phyloP scores from a whole-genome alignment of 53 echinoderm and acorn worm genomes.

The Echinometra lucunter region DNA sequence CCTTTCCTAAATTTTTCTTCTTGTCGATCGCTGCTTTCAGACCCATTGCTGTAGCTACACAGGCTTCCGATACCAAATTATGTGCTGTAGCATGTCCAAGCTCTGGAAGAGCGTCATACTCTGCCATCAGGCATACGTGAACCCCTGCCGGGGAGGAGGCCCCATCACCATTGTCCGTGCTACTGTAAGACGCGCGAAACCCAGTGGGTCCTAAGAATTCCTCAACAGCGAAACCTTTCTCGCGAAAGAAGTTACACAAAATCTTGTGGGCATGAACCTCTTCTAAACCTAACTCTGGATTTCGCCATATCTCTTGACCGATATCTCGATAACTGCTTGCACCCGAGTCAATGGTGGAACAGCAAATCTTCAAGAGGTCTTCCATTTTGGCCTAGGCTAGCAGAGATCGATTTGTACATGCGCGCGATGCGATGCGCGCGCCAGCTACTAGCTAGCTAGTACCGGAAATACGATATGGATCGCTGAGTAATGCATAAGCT shows the following conservation, averaged over 20 bases:
- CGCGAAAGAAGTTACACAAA: conserved; percentile 79
- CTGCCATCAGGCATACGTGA: conserved; percentile 87
- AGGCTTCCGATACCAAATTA: conserved; percentile 83
- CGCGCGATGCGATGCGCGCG: too few species aligned
- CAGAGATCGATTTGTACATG: too few species aligned
- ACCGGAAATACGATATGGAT: too few species aligned
- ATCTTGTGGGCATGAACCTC: conserved; percentile 85
- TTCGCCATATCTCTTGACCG: conserved; percentile 86
- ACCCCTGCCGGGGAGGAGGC: conserved; percentile 38
- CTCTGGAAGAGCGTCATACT: conserved; percentile 91
- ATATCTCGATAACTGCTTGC: conserved; percentile 69
- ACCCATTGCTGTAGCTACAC: conserved; percentile 80
- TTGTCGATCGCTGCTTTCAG: conserved; percentile 81
- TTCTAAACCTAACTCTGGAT: conserved; percentile 85
- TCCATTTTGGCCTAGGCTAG: conserved; percentile 14
- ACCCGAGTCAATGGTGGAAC: conserved; percentile 69
- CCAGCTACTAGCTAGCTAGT: too few species aligned
- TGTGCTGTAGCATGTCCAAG: conserved; percentile 88
- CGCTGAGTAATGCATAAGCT: too few species aligned
- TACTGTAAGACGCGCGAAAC: conserved; percentile 78
- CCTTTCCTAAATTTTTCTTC: conserved; percentile 75
- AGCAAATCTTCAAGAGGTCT: neutral
- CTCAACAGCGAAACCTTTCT: conserved; percentile 85
- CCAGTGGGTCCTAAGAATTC: conserved; percentile 81
- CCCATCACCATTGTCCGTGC: conserved; percentile 49